Percentiles rank a stretch among this genome's conserved stretches.
Conservation (phyloP, 2,113 vertebrate genomes). For the Mesembrinibis cayennensis region DNA sequence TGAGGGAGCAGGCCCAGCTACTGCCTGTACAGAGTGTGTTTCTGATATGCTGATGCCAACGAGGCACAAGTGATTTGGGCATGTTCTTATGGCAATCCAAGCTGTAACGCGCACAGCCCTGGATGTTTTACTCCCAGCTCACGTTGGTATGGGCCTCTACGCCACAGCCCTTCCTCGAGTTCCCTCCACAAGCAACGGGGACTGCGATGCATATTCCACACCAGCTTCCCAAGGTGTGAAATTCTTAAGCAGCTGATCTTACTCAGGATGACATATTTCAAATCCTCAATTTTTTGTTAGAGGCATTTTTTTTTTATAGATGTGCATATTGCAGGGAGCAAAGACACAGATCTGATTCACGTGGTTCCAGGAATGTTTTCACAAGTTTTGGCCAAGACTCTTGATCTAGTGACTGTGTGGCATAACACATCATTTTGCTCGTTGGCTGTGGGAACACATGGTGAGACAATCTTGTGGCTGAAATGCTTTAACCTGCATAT, state of each 20-base stretch:
- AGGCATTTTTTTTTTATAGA: neutral
- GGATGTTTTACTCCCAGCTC: neutral
- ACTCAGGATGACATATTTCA: neutral
- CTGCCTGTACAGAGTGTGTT: neutral
- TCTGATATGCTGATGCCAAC: neutral
- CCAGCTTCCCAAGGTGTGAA: neutral
- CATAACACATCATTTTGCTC: constrained; percentile 21
- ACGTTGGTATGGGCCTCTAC: neutral
- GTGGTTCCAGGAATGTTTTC: constrained; percentile 6
- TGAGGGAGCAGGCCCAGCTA: neutral
- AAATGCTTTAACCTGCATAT: neutral
- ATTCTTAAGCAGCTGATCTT: neutral
- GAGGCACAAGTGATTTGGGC: neutral
- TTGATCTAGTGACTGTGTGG: constrained; percentile 55
- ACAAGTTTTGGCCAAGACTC: neutral
- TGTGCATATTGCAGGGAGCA: neutral
- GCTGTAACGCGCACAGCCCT: rapidly evolving
- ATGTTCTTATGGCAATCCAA: neutral
- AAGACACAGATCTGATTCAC: constrained; percentile 4
- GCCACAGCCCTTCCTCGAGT: rapidly evolving
- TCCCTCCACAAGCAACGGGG: neutral
- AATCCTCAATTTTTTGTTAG: neutral
- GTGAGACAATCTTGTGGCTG: constrained; percentile 5
- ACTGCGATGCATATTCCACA: neutral
- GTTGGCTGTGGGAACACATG: neutral